These are phyloP conservation scores for Caenorhabditis doughertyi DNA, from an alignment of 2,888 invertebrate species.

Conservation along the genomic window DNA sequence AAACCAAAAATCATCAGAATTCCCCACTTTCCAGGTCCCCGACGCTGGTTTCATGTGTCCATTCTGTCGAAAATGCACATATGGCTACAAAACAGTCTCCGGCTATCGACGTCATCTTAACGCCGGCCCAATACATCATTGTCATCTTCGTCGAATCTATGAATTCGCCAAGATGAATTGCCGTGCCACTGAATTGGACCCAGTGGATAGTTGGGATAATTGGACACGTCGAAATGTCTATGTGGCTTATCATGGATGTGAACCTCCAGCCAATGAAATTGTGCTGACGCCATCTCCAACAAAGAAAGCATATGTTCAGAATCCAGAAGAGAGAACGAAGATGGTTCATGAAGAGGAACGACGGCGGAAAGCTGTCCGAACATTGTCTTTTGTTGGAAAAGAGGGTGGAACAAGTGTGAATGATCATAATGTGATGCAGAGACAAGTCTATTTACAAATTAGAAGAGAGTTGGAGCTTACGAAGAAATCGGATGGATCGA, in stretches of 20 bases:
- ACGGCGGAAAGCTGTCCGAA: constrained; percentile 46
- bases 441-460: constrained; percentile 49
- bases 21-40: constrained; percentile 51
- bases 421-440: constrained; percentile 57
- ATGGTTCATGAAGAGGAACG: constrained; percentile 30
- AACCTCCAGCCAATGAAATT: constrained; percentile 63
- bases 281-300: constrained; percentile 60
- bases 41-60: constrained; percentile 72
- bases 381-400: constrained; percentile 49
- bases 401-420: constrained; percentile 61
- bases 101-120: constrained; percentile 72
- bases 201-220: constrained; percentile 65
- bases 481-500: constrained; percentile 17
- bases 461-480: constrained; percentile 18
- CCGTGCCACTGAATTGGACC: constrained; percentile 65
- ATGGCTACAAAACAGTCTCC: constrained; percentile 74
- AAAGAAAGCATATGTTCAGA: constrained; percentile 31
- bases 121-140: constrained; percentile 68
- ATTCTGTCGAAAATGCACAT: constrained; percentile 75
- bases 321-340: constrained; percentile 45
- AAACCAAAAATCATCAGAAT: too few species aligned
- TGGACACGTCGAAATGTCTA: constrained; percentile 73
- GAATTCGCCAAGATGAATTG: constrained; percentile 72
- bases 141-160: constrained; percentile 69
- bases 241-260: constrained; percentile 71